These are phyloP conservation scores for Alsophila aescularia DNA, from an alignment of 2,888 invertebrate genomes.

Conservation along the genomic window DNA sequence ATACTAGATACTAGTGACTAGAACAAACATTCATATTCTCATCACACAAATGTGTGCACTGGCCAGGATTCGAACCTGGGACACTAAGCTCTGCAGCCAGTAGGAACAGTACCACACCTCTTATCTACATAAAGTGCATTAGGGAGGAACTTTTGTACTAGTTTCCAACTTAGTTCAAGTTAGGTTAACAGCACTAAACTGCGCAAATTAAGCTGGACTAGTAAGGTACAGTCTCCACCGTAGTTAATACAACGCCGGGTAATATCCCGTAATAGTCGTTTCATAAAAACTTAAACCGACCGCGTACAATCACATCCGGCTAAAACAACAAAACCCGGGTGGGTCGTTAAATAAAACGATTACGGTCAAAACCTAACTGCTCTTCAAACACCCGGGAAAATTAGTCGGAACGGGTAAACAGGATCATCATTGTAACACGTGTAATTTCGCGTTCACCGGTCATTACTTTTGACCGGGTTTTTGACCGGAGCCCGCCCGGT, in stretches of 20 bases:
- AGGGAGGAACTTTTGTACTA: not conserved
- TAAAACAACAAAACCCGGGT: constrained; percentile 41
- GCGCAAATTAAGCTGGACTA: constrained; percentile 9
- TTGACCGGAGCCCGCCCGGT: constrained; percentile 46
- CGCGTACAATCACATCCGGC: constrained; percentile 46
- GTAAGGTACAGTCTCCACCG: constrained; percentile 10
- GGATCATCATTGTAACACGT: constrained; percentile 78
- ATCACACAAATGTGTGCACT: too few relatives aligned
- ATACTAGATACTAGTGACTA: too few relatives aligned
- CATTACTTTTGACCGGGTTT: constrained; percentile 73
- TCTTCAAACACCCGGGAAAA: constrained; percentile 68
- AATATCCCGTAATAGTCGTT: constrained; percentile 27
- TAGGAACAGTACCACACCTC: too few relatives aligned
- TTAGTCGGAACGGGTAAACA: constrained; percentile 69
- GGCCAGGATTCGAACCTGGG: too few relatives aligned
- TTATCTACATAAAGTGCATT: not conserved
- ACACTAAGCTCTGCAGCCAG: too few relatives aligned
- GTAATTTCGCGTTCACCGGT: constrained; percentile 76
- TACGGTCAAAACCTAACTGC: constrained; percentile 67
- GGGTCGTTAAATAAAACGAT: constrained; percentile 69
- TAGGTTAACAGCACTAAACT: not conserved
- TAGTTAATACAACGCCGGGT: constrained; percentile 13
- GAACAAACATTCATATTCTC: too few relatives aligned
- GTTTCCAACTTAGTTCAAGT: not conserved
- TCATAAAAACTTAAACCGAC: constrained; percentile 47